Evolutionary conservation across 2,113 vertebrate species (phyloP), one percentile per base, ranked within the genome.

Genomic region (Planiliza haematocheilus): DNA sequence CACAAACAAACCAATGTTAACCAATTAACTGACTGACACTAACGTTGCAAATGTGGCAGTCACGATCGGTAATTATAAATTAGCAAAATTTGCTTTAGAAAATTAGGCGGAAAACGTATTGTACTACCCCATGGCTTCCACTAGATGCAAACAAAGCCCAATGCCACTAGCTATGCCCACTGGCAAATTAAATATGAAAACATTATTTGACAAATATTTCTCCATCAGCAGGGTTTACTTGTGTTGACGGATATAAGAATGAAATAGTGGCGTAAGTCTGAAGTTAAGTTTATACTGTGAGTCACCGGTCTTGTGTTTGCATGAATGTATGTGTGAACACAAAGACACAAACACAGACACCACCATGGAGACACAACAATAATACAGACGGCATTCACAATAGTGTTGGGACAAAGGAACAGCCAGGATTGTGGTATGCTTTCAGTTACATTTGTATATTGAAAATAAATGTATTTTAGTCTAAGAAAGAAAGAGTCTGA

Each of bases 281-380:
- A 65, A 62, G 46, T 64, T 70, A 50, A 62, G 46, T 64, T 70
- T 53, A 64, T 14, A 20, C 14, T 3, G 37, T 79, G 78, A 86
- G 48, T 79, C 78, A 84, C 71, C 37, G 1, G 60, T 46, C 48
- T 30, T 63, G 14, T 65, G 81, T 70, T 79, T 57, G 63, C 68
- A 79, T 45, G 72, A 73, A 72, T 84, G 49, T 59, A 39, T 70
- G 53, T 65, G 34, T 21, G 11, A 56, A 48, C 68, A 77, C 52
- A 61, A 61, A 74, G 46, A 68, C 38, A 39, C 76, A 74, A 77
- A 80, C 69, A 77, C 21, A 88, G 72, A 77, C 75, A 61, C 57
- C 61, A 18, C 75, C 81, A 79, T 84, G 75, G 72, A 24, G 57
- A 86, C 82, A 78, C 71, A 68, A 55, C 73, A 81, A 68, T 59